Evolutionary conservation across 2,888 invertebrate species (phyloP), one percentile per base, ranked within the genome.

Genomic region (Acanthacorydalis orientalis): DNA sequence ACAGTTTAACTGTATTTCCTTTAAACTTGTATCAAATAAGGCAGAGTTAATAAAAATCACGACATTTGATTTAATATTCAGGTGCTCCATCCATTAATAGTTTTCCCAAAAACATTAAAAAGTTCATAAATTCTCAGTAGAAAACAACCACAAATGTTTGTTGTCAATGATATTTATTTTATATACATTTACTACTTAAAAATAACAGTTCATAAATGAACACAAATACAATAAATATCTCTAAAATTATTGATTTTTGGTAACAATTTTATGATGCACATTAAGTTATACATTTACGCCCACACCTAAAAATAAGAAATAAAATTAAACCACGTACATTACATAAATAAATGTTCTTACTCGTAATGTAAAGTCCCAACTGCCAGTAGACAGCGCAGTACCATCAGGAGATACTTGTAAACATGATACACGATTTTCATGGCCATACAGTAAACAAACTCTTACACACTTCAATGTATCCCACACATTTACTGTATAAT

Each of bases 401-500:
- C 97, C 97, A 72, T 98, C 97, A 44, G 96, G 96, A 49, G 96
- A 91, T 38, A 93, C 87, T 66, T 85, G 85, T 52, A 93, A 75
- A 68, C 86, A 85, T 46, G 88, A 86, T 40, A 95, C 91, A 59
- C 95, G 76, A 69, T 96, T 95, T 70, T 96, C 96, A 69, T 96
- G 96, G 1, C 93, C 95, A 65, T 92, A 92, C 49, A 96, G 70
- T 56, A 93, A 77, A 60, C 88, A 84, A 44, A 93, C 83, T 52
- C 96, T 77, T 57, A 79, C 79, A 55, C 90, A 91, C 64, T 97
- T 97, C 53, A 98, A 72, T 35, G 93, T 91, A 69, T 98, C 98
- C 98, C 98, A 98, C 34, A 95, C 87, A 68, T 95, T 92, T 47
- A 97, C 91, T 34, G 95, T 96, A 68, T 97, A 95, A 70, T 98